Conservation (phyloP, 2,888 invertebrate genomes). For the Pediacus dermestoides region DNA sequence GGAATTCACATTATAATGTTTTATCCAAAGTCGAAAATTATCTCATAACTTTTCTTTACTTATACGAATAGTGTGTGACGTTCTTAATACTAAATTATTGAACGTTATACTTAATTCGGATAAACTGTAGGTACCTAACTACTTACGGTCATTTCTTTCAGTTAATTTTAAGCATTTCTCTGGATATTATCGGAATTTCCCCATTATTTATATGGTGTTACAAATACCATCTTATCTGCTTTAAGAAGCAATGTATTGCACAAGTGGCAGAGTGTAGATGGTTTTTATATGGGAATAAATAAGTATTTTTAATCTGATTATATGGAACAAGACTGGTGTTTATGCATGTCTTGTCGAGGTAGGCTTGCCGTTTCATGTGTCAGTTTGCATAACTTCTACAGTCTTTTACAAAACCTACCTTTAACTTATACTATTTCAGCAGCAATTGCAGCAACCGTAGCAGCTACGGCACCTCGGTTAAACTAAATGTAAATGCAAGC, state of each 20-base stretch:
- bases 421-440: conserved; percentile 10
- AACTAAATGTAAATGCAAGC: conserved; percentile 17
- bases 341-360: conserved; percentile 29
- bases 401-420: conserved; percentile 7
- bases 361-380: conserved; percentile 30
- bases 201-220: conserved; percentile 13
- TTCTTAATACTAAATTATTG: too few species aligned
- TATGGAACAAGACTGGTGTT: conserved; percentile 28
- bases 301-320: conserved; percentile 29
- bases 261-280: conserved; percentile 25
- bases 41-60: too few species aligned
- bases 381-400: conserved; percentile 27
- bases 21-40: too few species aligned
- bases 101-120: too few species aligned
- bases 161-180: too few species aligned
- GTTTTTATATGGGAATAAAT: conserved; percentile 25
- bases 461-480: conserved; percentile 2
- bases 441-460: too few species aligned
- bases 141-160: too few species aligned
- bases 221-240: conserved; percentile 13
- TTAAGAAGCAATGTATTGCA: conserved; percentile 14
- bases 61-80: too few species aligned
- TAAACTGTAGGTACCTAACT: too few species aligned
- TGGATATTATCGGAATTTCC: conserved; percentile 10
- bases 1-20: too few species aligned